Conservation (phyloP, 1,140 invertebrate species). For the Cyrtorhinus lividipennis region DNA sequence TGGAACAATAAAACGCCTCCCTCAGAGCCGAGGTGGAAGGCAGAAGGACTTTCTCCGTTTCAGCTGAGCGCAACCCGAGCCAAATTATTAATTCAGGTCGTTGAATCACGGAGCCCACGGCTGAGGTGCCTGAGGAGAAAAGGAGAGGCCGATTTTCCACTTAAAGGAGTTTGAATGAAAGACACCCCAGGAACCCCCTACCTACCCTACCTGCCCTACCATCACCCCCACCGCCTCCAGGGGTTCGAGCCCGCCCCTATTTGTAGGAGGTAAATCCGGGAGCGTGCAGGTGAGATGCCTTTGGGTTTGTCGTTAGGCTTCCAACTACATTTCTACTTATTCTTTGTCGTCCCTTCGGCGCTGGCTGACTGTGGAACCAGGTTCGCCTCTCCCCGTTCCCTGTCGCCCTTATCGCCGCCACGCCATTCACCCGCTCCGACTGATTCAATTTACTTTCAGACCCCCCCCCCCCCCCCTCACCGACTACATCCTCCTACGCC, state of each 20-base stretch:
- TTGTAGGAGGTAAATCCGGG: conserved; percentile 1
- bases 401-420: conserved; percentile 1
- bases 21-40: no score
- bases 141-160: background rate
- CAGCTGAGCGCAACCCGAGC: background rate
- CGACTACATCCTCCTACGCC: no score
- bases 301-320: conserved; percentile 8
- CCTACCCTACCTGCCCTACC: background rate
- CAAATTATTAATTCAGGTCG: conserved; percentile 5
- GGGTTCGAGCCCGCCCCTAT: background rate
- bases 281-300: conserved; percentile 6
- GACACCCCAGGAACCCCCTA: no score
- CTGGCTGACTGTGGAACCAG: background rate
- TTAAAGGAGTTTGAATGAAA: conserved; percentile 1
- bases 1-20: no score
- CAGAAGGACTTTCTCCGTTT: no score
- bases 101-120: background rate
- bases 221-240: background rate
- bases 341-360: background rate
- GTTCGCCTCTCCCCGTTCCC: background rate
- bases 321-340: conserved; percentile 4
- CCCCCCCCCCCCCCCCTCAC: background rate
- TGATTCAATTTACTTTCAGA: conserved; percentile 10
- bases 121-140: background rate
- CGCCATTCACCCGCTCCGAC: background rate